phyloP scores from a whole-genome alignment of 2,888 invertebrate genomes.

The Furcula furcula region DNA sequence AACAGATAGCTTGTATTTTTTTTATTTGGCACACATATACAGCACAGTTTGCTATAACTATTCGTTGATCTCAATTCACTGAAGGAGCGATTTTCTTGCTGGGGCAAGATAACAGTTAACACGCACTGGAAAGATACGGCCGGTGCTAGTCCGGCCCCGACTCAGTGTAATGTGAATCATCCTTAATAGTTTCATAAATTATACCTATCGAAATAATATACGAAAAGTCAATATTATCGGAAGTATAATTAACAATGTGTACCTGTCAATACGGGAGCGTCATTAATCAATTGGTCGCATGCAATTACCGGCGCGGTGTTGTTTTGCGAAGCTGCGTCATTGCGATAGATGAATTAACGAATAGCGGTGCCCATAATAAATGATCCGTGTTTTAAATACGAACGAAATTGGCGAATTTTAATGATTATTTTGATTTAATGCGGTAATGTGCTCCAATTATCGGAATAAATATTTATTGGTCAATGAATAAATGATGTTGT shows the following conservation, averaged over 20 bases:
- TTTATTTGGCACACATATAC: no score
- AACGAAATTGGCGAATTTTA: conserved; percentile 4
- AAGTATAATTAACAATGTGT: conserved; percentile 20
- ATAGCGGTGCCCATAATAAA: conserved; percentile 9
- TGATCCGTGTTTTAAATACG: conserved; percentile 12
- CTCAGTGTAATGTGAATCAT: no score
- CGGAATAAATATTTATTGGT: background rate
- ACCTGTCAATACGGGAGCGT: conserved; percentile 11
- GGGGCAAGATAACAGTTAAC: no score
- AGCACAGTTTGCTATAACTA: no score
- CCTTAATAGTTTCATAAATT: no score
- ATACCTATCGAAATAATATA: no score
- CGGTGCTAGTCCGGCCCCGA: no score
- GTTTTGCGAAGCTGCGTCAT: conserved; percentile 8
- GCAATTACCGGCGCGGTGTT: conserved; percentile 30
- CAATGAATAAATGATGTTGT: no score
- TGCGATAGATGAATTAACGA: conserved; percentile 16
- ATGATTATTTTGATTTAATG: conserved; percentile 2
- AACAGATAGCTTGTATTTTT: no score
- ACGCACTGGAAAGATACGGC: no score
- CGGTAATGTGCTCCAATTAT: background rate
- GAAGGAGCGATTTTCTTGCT: no score
- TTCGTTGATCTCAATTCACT: no score
- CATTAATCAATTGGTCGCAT: conserved; percentile 34
- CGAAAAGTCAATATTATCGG: background rate